Evolutionary conservation across 2,888 invertebrate species (phyloP).

Genomic region (Stenodera caucasica): DNA sequence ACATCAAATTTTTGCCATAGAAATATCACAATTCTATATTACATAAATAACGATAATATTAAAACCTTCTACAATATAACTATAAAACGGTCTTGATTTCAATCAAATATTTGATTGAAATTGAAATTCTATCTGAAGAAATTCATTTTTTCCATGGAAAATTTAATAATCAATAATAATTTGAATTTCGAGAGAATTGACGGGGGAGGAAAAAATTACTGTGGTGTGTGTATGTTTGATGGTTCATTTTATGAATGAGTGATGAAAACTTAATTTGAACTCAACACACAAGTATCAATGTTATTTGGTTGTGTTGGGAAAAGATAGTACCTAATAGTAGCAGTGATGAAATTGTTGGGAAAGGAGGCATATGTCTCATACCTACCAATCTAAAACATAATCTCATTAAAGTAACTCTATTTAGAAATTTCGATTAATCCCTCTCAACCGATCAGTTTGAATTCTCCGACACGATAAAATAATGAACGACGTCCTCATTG

Average conservation of each 20-base stretch:
- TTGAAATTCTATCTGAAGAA: no score
- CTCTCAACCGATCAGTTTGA: conserved; percentile 24
- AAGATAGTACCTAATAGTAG: not conserved
- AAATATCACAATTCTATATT: no score
- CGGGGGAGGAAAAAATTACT: not conserved
- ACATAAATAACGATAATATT: no score
- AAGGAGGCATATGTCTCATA: conserved; percentile 27
- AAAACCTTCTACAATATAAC: no score
- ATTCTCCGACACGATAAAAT: conserved; percentile 25
- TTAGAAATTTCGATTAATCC: conserved; percentile 29
- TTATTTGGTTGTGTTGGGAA: not conserved
- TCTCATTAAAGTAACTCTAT: conserved; percentile 28
- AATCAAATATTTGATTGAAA: no score
- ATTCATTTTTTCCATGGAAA: no score
- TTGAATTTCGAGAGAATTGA: not conserved
- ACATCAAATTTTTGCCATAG: no score
- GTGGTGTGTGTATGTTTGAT: not conserved
- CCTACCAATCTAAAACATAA: conserved; percentile 20
- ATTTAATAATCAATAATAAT: not conserved
- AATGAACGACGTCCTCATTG: no score
- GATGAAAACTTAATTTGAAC: not conserved
- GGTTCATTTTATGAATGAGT: not conserved
- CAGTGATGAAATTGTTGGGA: conserved; percentile 23
- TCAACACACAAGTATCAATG: not conserved
- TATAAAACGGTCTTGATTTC: no score